These are phyloP conservation scores for Athripsodes cinereus DNA, from an alignment of 2,888 invertebrate species.

Conservation along the genomic window DNA sequence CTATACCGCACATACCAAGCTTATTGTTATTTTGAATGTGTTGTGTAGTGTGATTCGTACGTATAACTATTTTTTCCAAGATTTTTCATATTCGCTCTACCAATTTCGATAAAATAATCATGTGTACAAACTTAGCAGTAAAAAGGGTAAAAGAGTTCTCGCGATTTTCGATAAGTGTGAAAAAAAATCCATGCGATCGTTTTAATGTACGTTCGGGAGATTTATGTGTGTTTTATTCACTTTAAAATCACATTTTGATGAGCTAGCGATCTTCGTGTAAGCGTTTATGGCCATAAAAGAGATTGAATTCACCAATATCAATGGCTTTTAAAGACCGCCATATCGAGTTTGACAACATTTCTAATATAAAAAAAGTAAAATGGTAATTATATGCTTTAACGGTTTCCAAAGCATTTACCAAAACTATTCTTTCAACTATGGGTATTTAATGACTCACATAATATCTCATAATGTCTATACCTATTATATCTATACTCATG, in stretches of 20 bases:
- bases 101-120: too few relatives aligned
- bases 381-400: neutral
- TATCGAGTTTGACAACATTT: constrained; percentile 2
- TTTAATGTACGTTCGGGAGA: neutral
- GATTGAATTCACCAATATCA: constrained; percentile 19
- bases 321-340: constrained; percentile 18
- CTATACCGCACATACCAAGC: too few relatives aligned
- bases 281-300: constrained; percentile 24
- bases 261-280: constrained; percentile 19
- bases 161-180: neutral
- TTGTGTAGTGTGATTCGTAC: too few relatives aligned
- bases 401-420: too few relatives aligned
- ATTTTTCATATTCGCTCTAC: too few relatives aligned
- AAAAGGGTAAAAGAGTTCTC: neutral
- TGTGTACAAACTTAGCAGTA: too few relatives aligned
- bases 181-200: constrained; percentile 4
- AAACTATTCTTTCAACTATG: too few relatives aligned
- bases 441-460: too few relatives aligned
- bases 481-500: too few relatives aligned
- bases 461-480: too few relatives aligned
- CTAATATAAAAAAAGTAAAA: neutral
- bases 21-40: too few relatives aligned
- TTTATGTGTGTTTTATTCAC: constrained; percentile 23
- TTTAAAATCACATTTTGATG: constrained; percentile 28
- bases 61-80: too few relatives aligned